Conservation (phyloP, 1,140 invertebrate species). For the Yoshiicerus persimilis region DNA sequence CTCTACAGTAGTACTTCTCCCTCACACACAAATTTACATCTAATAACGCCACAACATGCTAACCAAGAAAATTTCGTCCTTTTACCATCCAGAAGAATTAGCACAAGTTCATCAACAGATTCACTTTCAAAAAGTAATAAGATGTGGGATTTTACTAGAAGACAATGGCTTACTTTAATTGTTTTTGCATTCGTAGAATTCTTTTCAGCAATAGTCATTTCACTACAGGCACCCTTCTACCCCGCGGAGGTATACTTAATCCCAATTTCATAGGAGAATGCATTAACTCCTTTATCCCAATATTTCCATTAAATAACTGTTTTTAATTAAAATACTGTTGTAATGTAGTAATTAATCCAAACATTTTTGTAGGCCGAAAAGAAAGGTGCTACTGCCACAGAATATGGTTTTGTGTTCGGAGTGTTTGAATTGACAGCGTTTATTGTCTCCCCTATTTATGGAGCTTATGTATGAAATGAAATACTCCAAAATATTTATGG, state of each 20-base stretch:
- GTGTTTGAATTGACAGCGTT: constrained; percentile 89
- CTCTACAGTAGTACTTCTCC: neutral
- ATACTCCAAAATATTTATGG: neutral
- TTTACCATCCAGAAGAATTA: neutral
- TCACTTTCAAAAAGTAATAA: neutral
- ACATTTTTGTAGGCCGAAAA: constrained; percentile 64
- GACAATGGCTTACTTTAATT: constrained; percentile 80
- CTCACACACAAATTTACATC: neutral
- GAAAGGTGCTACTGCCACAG: constrained; percentile 83
- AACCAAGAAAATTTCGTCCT: neutral
- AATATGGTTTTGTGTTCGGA: constrained; percentile 90
- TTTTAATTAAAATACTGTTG: too few species aligned
- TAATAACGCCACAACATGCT: neutral
- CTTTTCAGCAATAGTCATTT: constrained; percentile 83
- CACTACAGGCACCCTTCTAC: constrained; percentile 66
- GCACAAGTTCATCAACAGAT: neutral
- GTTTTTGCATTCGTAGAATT: constrained; percentile 84
- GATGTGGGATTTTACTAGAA: constrained; percentile 50
- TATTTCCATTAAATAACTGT: too few species aligned
- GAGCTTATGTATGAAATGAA: constrained; percentile 67
- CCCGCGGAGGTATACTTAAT: constrained; percentile 59
- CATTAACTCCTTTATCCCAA: neutral
- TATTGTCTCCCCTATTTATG: constrained; percentile 82
- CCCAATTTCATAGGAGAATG: neutral
- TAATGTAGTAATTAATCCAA: too few species aligned